Evolutionary conservation across 2,113 vertebrate species (phyloP).

Genomic region (Hassar affinis): DNA sequence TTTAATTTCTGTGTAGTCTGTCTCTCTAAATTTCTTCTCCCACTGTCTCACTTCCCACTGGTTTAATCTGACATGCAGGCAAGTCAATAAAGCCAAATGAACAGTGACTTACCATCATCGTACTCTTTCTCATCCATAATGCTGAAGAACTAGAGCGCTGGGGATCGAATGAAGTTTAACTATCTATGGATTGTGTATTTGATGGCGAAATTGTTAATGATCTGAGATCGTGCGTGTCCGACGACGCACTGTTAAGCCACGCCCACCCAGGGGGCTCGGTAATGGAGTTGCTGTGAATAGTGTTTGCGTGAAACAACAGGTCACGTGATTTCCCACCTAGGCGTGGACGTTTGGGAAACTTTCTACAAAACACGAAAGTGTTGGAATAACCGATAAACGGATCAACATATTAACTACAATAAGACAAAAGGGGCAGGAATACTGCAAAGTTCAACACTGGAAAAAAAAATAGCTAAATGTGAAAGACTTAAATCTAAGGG

Average conservation of each 20-base stretch:
- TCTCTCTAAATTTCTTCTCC: neutral
- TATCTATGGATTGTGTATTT: neutral
- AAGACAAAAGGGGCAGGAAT: neutral
- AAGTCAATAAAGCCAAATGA: neutral
- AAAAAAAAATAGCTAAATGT: neutral
- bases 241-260: neutral
- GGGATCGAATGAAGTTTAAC: neutral
- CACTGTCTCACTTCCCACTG: neutral
- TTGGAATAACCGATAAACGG: neutral
- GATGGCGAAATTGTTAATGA: neutral
- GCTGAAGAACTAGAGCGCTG: neutral
- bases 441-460: neutral
- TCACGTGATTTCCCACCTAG: neutral
- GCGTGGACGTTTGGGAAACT: neutral
- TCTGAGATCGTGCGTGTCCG: neutral
- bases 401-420: neutral
- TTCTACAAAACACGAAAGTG: neutral
- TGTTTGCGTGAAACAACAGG: too few species aligned
- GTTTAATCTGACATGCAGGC: neutral
- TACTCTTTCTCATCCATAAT: slow-evolving; percentile 56
- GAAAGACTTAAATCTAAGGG: neutral
- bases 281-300: too few species aligned
- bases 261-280: too few species aligned
- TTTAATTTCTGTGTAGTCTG: neutral
- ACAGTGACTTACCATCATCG: slow-evolving; percentile 55